These are phyloP conservation scores for Malacoraja senta DNA, from an alignment of 2,797 vertebrate genomes.

Conservation along the genomic window DNA sequence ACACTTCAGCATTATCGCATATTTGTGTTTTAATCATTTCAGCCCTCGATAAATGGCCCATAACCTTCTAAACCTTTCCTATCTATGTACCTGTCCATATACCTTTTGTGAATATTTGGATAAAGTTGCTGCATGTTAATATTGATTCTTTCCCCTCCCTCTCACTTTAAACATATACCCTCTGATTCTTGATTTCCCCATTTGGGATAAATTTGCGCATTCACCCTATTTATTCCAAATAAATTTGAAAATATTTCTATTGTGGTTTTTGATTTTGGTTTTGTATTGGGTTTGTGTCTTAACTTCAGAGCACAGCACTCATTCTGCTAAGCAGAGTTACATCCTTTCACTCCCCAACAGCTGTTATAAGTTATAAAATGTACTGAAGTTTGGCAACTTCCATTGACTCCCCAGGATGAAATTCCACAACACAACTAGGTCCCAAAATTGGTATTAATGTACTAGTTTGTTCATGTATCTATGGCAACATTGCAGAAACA, in stretches of 20 bases:
- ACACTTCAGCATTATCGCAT: no score
- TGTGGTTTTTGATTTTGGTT: background rate
- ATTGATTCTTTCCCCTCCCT: no score
- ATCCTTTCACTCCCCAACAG: background rate
- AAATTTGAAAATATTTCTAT: slow-evolving; percentile 1
- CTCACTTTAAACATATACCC: no score
- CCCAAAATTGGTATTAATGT: slow-evolving; percentile 13
- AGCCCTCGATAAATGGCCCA: no score
- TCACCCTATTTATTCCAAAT: background rate
- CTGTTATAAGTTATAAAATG: slow-evolving; percentile 22
- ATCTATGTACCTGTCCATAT: no score
- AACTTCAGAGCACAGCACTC: no score
- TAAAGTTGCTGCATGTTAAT: no score
- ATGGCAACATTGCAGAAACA: background rate
- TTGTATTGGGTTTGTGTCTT: background rate
- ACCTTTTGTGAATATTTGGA: no score
- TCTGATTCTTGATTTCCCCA: no score
- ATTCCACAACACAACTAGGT: slow-evolving; percentile 6
- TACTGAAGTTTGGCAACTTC: slow-evolving; percentile 22
- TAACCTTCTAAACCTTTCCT: no score
- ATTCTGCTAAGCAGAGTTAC: background rate
- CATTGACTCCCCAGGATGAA: slow-evolving; percentile 19
- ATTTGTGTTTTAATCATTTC: no score
- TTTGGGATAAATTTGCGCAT: no score
- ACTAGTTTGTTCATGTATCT: slow-evolving; percentile 4